A percentile compares a stretch with the other conserved stretches of the same genome.
These are phyloP conservation scores for Dryobotodes eremita DNA, from an alignment of 2,888 invertebrate genomes.

Conservation along the genomic window DNA sequence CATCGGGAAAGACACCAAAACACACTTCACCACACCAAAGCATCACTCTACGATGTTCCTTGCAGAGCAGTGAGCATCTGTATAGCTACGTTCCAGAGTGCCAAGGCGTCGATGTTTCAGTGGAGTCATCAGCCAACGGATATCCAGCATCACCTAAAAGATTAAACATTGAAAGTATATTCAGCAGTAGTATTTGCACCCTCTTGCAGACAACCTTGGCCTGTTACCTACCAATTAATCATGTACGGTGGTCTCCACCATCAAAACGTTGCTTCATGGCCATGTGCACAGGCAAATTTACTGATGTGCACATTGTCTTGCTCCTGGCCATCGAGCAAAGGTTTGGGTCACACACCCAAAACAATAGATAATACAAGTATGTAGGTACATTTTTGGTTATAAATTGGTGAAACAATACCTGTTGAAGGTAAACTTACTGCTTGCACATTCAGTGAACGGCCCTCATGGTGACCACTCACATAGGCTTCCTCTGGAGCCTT, in stretches of 20 bases:
- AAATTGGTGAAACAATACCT: not conserved
- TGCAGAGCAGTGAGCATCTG: no score
- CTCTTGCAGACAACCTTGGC: no score
- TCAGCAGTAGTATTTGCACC: no score
- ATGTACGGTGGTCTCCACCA: no score
- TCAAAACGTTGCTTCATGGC: not conserved
- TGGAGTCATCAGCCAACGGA: slow-evolving; percentile 1
- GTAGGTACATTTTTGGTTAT: not conserved
- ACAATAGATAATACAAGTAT: not conserved
- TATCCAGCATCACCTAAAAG: not conserved
- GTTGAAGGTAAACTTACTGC: not conserved
- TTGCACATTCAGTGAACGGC: slow-evolving; percentile 3
- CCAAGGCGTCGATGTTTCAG: slow-evolving; percentile 3
- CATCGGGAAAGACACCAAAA: no score
- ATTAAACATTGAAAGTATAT: no score
- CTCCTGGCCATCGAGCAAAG: slow-evolving; percentile 3
- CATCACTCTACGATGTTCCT: no score
- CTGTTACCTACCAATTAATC: no score
- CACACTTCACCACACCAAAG: no score
- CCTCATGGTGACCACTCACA: slow-evolving; percentile 9
- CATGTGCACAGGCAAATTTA: not conserved
- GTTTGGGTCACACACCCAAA: not conserved
- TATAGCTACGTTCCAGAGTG: not conserved
- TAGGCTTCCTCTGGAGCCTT: not conserved
- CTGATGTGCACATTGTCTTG: not conserved